Evolutionary conservation across 2,113 vertebrate species (phyloP).

Genomic region (Ceratotherium simum): DNA sequence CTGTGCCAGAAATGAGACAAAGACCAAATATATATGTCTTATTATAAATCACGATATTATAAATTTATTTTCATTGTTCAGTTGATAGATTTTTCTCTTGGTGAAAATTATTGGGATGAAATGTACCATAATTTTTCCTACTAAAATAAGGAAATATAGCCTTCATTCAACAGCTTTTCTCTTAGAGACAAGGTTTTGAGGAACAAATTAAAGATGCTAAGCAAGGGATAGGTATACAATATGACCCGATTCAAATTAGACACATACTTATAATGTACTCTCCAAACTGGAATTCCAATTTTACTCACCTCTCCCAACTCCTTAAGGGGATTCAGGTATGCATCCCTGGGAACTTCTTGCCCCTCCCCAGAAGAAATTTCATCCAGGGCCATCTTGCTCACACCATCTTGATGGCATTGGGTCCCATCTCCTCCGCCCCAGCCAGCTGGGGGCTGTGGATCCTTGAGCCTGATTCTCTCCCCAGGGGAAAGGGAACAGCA

Average conservation of each 20-base stretch:
- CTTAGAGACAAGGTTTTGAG: background rate
- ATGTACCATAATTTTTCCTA: slow-evolving; percentile 18
- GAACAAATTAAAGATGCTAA: background rate
- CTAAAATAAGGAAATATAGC: slow-evolving; percentile 31
- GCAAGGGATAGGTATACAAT: background rate
- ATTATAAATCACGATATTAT: background rate
- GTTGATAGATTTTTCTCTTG: slow-evolving; percentile 9
- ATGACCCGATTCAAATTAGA: background rate
- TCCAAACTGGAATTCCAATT: background rate
- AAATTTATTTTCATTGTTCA: background rate
- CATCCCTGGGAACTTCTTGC: fast-evolving
- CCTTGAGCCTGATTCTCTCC: background rate
- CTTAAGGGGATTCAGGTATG: background rate
- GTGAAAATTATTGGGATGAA: slow-evolving; percentile 19
- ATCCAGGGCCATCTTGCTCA: background rate
- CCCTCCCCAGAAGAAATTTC: background rate
- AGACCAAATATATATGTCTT: too few species aligned
- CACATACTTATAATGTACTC: background rate
- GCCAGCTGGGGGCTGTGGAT: background rate
- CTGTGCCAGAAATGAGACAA: too few species aligned
- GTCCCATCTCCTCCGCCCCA: background rate
- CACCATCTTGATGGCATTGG: background rate
- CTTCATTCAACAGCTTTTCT: slow-evolving; percentile 36
- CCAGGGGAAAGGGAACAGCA: background rate
- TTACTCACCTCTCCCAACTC: background rate